Evolutionary conservation across 2,113 vertebrate genomes (phyloP), one percentile per base, ranked within the genome.

Genomic region (Gymnocephalus cernua): DNA sequence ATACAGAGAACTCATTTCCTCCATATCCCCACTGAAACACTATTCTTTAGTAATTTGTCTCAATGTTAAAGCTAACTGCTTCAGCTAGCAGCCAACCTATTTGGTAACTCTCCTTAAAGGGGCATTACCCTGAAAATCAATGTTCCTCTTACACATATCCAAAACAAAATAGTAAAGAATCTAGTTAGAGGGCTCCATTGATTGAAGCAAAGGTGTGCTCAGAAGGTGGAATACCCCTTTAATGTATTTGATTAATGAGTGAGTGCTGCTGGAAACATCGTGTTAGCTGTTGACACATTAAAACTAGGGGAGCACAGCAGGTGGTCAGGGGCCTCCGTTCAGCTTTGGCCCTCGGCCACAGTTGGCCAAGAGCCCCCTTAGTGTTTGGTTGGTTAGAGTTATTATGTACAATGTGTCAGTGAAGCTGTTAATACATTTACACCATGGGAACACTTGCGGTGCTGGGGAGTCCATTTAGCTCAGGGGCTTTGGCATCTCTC

Each of bases 391-490:
- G 68, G 77, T 88, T 86, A 80, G 79, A 84, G 83, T 74, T 92
- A 79, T 89, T 85, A 82, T 82, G 79, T 73, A 77, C 47, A 75
- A 87, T 23, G 23, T 89, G 85, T 87, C 90, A 90, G 82, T 47
- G 59, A 80, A 76, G 75, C 66, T 87, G 85, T 84, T 90, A 89
- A 91, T 92, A 80, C 79, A 78, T 89, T 88, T 84, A 82, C 84
- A 73, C 88, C 74, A 59, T 68, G 79, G 84, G 87, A 92, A 75
- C 75, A 76, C 63, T 76, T 75, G 56, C 12, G 10, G 63, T 63
- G 66, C 78, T 77, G 66, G 76, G 71, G 48, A 90, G 87, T 91
- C 86, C 77, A 85, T 87, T 93, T 89, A 93, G 82, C 89, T 87
- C 61, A 58, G 67, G 77, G 83, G 70, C 74, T 80, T 87, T 90